phyloP scores from a whole-genome alignment of 2,797 vertebrate species.

The Spheniscus humboldti region DNA sequence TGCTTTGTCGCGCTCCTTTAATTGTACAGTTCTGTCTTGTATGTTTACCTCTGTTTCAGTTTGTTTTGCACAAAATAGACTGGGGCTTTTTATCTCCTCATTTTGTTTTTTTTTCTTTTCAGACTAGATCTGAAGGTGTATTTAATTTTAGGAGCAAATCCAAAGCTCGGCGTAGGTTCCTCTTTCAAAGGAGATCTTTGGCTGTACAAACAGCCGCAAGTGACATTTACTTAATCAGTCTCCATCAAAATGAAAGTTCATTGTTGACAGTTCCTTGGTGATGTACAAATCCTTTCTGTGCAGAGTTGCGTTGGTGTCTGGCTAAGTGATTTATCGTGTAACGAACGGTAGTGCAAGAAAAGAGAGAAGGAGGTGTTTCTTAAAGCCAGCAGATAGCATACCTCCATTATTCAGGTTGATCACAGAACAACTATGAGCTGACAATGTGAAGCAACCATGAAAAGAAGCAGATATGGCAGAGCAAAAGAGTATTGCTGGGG shows the following conservation, averaged over 20 bases:
- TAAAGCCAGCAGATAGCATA: neutral
- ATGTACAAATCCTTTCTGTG: neutral
- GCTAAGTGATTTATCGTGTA: neutral
- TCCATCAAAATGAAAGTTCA: neutral
- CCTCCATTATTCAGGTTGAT: neutral
- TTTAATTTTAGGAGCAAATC: neutral
- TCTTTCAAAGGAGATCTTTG: neutral
- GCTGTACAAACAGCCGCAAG: neutral
- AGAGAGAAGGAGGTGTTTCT: neutral
- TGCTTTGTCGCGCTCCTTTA: neutral
- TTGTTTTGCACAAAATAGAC: neutral
- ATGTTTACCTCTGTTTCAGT: neutral
- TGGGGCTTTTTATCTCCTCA: neutral
- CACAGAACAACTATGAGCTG: neutral
- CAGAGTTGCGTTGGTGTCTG: neutral
- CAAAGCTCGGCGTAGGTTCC: neutral
- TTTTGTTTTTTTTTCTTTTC: neutral
- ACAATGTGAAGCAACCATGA: neutral
- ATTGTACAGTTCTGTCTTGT: neutral
- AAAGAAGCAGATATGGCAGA: neutral
- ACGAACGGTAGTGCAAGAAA: fast-evolving
- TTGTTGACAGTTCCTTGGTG: neutral
- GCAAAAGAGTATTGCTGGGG: neutral
- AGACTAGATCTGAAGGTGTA: neutral
- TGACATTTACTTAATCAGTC: neutral